Evolutionary conservation across 2,797 vertebrate genomes (phyloP).

Genomic region (Gobionotothen gibberifrons): DNA sequence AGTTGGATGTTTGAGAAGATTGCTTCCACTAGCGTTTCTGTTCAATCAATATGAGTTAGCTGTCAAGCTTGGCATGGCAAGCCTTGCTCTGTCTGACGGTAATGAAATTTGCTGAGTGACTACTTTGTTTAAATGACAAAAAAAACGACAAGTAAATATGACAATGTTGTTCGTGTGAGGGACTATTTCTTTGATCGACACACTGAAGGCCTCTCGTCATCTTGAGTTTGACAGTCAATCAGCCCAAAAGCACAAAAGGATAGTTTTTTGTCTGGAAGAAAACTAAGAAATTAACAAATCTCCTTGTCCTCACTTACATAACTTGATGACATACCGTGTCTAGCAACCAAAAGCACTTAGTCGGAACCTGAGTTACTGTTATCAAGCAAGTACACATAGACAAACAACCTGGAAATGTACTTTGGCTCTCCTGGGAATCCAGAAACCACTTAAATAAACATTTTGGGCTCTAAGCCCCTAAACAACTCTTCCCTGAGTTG

Average conservation of each 20-base stretch:
- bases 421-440: slow-evolving; percentile 44
- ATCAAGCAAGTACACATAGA: slow-evolving; percentile 48
- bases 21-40: background rate
- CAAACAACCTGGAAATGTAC: slow-evolving; percentile 46
- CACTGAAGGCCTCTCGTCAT: background rate
- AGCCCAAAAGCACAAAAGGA: background rate
- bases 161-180: background rate
- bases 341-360: background rate
- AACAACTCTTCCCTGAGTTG: slow-evolving; percentile 48
- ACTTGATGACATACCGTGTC: background rate
- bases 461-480: slow-evolving; percentile 45
- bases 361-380: slow-evolving; percentile 19
- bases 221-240: background rate
- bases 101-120: background rate
- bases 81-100: background rate
- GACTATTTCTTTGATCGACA: background rate
- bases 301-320: background rate
- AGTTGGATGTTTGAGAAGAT: background rate
- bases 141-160: background rate
- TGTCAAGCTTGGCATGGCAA: background rate
- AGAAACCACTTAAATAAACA: slow-evolving; percentile 57
- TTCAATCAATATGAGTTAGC: background rate
- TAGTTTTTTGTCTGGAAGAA: background rate
- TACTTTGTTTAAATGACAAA: slow-evolving; percentile 2
- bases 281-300: background rate